A percentile compares a stretch with the other conserved stretches of the same genome.
Conservation (phyloP, 2,888 invertebrate species). For the Dynastes grantii region DNA sequence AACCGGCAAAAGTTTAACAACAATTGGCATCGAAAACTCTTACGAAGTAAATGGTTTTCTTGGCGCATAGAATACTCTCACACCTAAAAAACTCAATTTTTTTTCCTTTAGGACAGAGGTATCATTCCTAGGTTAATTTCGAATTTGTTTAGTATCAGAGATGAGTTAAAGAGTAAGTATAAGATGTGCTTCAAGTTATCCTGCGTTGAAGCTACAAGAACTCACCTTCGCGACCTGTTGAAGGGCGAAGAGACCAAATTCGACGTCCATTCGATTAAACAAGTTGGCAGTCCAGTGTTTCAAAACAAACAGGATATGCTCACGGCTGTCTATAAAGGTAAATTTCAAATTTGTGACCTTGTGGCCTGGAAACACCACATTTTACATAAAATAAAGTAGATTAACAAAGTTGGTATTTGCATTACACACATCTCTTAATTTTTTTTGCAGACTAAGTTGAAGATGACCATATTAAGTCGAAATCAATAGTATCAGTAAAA, state of each 20-base stretch:
- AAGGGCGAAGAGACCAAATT: slow-evolving; percentile 57
- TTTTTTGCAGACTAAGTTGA: no score
- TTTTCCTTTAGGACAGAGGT: slow-evolving; percentile 68
- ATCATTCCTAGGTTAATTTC: slow-evolving; percentile 67
- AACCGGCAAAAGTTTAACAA: slow-evolving; percentile 67
- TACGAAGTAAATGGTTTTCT: slow-evolving; percentile 58
- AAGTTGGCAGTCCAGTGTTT: slow-evolving; percentile 60
- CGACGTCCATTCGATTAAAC: slow-evolving; percentile 59
- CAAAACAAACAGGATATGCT: slow-evolving; percentile 63
- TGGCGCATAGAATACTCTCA: background rate
- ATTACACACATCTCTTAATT: no score
- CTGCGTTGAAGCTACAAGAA: slow-evolving; percentile 67
- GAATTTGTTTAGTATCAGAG: slow-evolving; percentile 64
- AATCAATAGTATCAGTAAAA: no score
- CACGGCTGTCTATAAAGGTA: slow-evolving; percentile 65
- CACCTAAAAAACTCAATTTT: background rate
- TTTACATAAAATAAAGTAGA: no score
- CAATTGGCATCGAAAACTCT: slow-evolving; percentile 63
- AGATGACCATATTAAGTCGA: no score
- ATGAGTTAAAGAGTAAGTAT: slow-evolving; percentile 58
- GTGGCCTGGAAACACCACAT: no score
- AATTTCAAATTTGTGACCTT: no score
- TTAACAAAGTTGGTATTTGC: no score
- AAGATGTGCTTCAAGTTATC: slow-evolving; percentile 67
- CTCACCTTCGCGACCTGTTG: slow-evolving; percentile 66